Conservation (phyloP, 1,140 invertebrate genomes). For the Cydia amplana region DNA sequence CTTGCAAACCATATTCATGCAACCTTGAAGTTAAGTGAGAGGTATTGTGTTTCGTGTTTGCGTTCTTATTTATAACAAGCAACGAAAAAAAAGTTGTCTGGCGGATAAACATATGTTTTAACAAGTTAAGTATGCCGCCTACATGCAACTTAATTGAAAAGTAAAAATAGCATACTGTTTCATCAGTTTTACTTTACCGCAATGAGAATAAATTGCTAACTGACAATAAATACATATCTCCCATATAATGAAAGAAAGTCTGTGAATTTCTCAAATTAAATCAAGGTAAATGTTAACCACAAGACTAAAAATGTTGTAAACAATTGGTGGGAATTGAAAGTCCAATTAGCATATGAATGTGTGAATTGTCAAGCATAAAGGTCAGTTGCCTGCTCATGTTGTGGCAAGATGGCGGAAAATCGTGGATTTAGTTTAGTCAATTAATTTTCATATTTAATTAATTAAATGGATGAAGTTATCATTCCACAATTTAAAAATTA, state of each 20-base stretch:
- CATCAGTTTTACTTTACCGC: not conserved
- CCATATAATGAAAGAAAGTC: not conserved
- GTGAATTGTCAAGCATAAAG: not conserved
- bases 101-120: no score
- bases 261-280: not conserved
- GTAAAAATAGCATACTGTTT: not conserved
- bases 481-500: no score
- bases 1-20: constrained; percentile 3
- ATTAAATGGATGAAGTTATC: no score
- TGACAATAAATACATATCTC: not conserved
- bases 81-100: not conserved
- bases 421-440: no score
- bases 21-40: constrained; percentile 1
- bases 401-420: no score
- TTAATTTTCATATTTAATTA: no score
- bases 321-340: constrained; percentile 11
- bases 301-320: not conserved
- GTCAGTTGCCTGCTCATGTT: not conserved
- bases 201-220: not conserved
- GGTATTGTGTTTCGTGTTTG: not conserved
- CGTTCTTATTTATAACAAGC: not conserved
- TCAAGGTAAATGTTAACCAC: not conserved
- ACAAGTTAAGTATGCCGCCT: no score
- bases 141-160: no score
- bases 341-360: constrained; percentile 1